Evolutionary conservation across 1,140 invertebrate species (phyloP).

Genomic region (Drosophila sucinea): DNA sequence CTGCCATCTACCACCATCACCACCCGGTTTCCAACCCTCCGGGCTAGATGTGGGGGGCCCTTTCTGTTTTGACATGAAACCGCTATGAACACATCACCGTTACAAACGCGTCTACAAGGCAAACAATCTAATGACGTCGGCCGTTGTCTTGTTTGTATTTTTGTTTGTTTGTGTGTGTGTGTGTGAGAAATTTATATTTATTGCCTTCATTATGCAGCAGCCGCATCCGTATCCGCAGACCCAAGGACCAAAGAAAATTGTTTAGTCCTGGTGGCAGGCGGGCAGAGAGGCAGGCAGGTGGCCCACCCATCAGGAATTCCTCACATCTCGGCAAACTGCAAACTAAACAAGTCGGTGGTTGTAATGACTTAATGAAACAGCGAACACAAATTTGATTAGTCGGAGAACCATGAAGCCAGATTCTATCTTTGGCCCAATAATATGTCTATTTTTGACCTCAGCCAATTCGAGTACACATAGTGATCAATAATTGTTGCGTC

Average conservation of each 20-base stretch:
- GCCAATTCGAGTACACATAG: neutral
- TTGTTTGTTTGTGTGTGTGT: constrained; percentile 52
- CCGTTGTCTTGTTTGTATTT: constrained; percentile 56
- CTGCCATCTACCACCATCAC: neutral
- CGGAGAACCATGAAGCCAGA: neutral
- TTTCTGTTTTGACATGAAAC: constrained; percentile 82
- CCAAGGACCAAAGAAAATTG: constrained; percentile 48
- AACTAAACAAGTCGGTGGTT: constrained; percentile 17
- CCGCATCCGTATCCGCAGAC: constrained; percentile 6
- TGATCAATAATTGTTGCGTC: constrained; percentile 1
- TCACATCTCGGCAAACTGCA: neutral
- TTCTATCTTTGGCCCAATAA: neutral
- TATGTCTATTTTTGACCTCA: neutral
- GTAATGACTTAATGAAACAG: constrained; percentile 61
- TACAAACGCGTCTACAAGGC: constrained; percentile 80
- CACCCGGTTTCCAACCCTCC: constrained; percentile 25
- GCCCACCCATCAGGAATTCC: neutral
- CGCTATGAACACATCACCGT: constrained; percentile 82
- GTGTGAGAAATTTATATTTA: constrained; percentile 82
- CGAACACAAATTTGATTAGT: constrained; percentile 58
- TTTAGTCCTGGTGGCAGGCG: constrained; percentile 19
- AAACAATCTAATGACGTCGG: constrained; percentile 76
- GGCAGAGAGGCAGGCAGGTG: constrained; percentile 31
- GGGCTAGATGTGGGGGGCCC: constrained; percentile 28
- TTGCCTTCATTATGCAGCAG: constrained; percentile 77